These are phyloP conservation scores for Coreoperca whiteheadi DNA, from an alignment of 2,113 vertebrate species.

Conservation along the genomic window DNA sequence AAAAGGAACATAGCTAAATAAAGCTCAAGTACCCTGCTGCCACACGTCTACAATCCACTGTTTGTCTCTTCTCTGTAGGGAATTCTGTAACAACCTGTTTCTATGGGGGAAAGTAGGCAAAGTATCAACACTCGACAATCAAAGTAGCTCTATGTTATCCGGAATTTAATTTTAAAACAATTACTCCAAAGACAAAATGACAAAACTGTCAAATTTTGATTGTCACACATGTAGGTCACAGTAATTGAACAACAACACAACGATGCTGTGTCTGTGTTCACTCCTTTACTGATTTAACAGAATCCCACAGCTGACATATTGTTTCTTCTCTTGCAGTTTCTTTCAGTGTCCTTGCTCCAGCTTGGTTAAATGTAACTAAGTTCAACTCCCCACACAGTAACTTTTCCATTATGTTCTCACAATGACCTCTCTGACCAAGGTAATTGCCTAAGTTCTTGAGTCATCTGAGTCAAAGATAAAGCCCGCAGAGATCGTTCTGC, in stretches of 20 bases:
- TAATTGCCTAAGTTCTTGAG: conserved; percentile 77
- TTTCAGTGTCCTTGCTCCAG: conserved; percentile 23
- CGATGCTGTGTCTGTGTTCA: conserved; percentile 10
- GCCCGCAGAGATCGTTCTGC: conserved; percentile 60
- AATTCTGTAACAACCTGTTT: conserved; percentile 76
- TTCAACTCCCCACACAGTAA: conserved; percentile 60
- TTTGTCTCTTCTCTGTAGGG: conserved; percentile 71
- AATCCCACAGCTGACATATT: conserved; percentile 7
- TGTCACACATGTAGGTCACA: conserved; percentile 56
- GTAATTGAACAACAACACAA: conserved; percentile 40
- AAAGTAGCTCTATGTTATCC: conserved; percentile 47
- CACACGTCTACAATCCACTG: conserved; percentile 61
- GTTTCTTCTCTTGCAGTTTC: conserved; percentile 6
- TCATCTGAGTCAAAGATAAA: conserved; percentile 69
- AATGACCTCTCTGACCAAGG: conserved; percentile 73
- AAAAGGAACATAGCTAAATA: conserved; percentile 81
- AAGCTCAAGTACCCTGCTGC: conserved; percentile 75
- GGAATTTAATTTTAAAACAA: conserved; percentile 65
- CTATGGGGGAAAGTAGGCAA: conserved; percentile 50
- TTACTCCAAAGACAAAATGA: conserved; percentile 32
- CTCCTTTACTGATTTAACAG: conserved; percentile 26
- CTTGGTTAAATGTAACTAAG: conserved; percentile 56
- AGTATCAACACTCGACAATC: conserved; percentile 64
- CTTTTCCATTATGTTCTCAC: conserved; percentile 65
- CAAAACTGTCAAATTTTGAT: conserved; percentile 51